Evolutionary conservation across 2,113 vertebrate species (phyloP).

Genomic region (Leptobrachium leishanense): DNA sequence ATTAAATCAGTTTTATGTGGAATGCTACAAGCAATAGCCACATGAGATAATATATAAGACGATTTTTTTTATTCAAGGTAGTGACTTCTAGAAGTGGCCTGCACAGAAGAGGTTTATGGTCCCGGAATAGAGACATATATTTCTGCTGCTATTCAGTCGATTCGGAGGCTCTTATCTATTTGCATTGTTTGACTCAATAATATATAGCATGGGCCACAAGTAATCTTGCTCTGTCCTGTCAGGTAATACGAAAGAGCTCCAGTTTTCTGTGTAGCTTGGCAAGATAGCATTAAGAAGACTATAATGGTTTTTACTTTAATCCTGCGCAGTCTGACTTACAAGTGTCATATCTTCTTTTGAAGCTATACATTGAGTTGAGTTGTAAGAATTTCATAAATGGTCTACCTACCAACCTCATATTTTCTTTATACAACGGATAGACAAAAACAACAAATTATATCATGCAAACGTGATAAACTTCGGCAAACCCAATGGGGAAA

Average conservation of each 20-base stretch:
- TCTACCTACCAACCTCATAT: neutral
- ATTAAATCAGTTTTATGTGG: no score
- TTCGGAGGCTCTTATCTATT: conserved; percentile 47
- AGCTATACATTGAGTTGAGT: neutral
- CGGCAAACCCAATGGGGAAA: no score
- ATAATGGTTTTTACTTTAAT: neutral
- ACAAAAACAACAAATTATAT: no score
- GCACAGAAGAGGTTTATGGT: neutral
- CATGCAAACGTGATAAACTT: no score
- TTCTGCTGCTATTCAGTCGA: neutral
- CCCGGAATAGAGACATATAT: neutral
- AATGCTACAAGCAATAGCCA: no score
- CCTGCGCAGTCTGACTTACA: neutral
- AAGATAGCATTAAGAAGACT: neutral
- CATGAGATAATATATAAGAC: neutral
- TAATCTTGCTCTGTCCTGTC: conserved; percentile 56
- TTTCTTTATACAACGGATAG: no score
- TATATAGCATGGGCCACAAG: conserved; percentile 57
- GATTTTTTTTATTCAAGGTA: neutral
- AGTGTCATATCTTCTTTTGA: neutral
- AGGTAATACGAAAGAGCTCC: conserved; percentile 13
- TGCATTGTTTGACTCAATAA: conserved; percentile 54
- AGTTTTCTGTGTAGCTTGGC: neutral
- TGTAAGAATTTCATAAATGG: neutral
- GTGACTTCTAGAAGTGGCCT: neutral